Evolutionary conservation across 2,888 invertebrate species (phyloP), one percentile per base, ranked within the genome.

Genomic region (Morpho helenor): DNA sequence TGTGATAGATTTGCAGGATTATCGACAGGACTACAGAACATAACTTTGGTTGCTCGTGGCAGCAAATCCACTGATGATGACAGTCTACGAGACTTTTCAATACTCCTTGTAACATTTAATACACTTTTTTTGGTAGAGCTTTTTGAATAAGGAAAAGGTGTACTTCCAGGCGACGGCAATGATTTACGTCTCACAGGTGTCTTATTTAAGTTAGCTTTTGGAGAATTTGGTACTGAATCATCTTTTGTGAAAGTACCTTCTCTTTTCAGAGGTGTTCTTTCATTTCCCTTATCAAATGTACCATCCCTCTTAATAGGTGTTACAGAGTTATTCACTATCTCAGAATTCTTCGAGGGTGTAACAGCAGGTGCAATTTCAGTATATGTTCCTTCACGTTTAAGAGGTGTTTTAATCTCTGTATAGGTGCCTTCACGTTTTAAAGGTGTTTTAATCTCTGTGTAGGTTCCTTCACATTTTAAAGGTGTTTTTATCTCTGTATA

Each of bases 161-260:
- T 91, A 47, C 71, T 71, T 0, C 91, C 90, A 0, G 89, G 80
- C 0, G 85, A 74, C 0, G 82, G 78, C 8, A 79, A 50, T 0
- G 84, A 79, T 59, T 69, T 69, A 8, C 68, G 65, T 66, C 77
- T 83, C 0, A 66, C 68, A 6, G 85, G 84, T 50, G 81, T 82
- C 9, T 58, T 68, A 43, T 69, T 67, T 7, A 56, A 31, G 6
- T 57, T 62, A 7, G 47, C 41, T 59, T 63, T 70, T 9, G 55
- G 57, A 7, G 66, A 60, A n/a, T 6, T 56, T 23, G 59, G 44
- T 7, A 67, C 62, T 39, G 82, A 69, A 16, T 65, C 66, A 0
- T 89, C 87, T 67, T 84, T 89, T 0, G 86, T 89, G 49, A 85
- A 91, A 1, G 90, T 91, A 0, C 84, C 85, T 69, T 90, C 89